Evolutionary conservation across 2,113 vertebrate species (phyloP).

Genomic region (Hippocampus abdominalis): DNA sequence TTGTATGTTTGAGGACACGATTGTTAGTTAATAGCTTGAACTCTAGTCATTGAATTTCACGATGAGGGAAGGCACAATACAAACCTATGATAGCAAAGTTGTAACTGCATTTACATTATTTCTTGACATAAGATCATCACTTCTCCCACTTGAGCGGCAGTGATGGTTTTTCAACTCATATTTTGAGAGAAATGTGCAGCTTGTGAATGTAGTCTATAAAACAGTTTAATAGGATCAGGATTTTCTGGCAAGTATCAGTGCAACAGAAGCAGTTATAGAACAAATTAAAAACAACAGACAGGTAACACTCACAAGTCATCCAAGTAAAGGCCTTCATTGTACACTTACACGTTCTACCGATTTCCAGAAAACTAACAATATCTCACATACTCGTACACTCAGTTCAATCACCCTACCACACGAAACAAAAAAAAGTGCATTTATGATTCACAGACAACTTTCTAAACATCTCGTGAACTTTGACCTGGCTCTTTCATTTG

Average conservation of each 20-base stretch:
- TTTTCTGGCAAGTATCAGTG: slow-evolving; percentile 70
- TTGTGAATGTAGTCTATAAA: slow-evolving; percentile 56
- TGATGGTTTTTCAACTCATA: slow-evolving; percentile 31
- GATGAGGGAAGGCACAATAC: slow-evolving; percentile 64
- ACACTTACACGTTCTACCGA: slow-evolving; percentile 4
- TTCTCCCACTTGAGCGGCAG: slow-evolving; percentile 40
- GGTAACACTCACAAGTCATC: slow-evolving; percentile 40
- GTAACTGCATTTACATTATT: not conserved
- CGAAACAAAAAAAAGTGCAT: slow-evolving; percentile 60
- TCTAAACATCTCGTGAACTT: slow-evolving; percentile 25
- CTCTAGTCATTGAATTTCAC: slow-evolving; percentile 24
- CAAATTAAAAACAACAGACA: slow-evolving; percentile 38
- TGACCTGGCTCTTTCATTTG: slow-evolving; percentile 58
- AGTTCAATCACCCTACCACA: slow-evolving; percentile 13
- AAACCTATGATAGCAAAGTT: slow-evolving; percentile 9
- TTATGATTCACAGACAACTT: slow-evolving; percentile 40
- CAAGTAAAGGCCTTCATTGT: slow-evolving; percentile 51
- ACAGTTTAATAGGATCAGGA: slow-evolving; percentile 62
- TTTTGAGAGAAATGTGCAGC: slow-evolving; percentile 60
- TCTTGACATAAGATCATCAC: not conserved
- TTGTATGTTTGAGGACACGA: not conserved
- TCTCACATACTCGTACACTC: not conserved
- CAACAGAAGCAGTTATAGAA: slow-evolving; percentile 65
- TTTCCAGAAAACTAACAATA: not conserved
- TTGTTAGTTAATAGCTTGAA: slow-evolving; percentile 22